A percentile compares a stretch with the other conserved stretches of the same genome.
These are phyloP conservation scores for Darevskia nairensis DNA, from an alignment of 2,797 vertebrate genomes.

Conservation along the genomic window DNA sequence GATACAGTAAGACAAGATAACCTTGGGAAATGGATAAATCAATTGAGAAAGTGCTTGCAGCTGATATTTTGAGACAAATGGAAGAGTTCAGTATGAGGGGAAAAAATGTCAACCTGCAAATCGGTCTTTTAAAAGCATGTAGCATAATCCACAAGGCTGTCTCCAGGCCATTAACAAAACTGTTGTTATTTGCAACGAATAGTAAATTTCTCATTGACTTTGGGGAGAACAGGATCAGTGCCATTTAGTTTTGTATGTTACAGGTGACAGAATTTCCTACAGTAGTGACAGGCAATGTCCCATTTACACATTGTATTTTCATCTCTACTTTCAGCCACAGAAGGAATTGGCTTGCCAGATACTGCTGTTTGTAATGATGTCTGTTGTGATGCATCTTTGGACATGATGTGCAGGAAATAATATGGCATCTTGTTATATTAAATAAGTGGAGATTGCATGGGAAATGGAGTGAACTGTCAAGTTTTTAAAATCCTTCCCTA, in stretches of 20 bases:
- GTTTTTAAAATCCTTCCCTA: neutral
- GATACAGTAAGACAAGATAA: neutral
- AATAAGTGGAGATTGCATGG: neutral
- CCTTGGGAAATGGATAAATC: constrained; percentile 27
- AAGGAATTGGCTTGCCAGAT: neutral
- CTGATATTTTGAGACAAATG: constrained; percentile 3
- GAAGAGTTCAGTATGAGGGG: neutral
- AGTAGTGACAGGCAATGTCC: neutral
- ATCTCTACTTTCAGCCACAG: neutral
- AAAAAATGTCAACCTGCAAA: neutral
- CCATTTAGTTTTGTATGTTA: neutral
- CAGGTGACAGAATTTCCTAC: neutral
- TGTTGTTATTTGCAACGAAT: neutral
- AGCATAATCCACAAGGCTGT: neutral
- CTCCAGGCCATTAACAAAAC: neutral
- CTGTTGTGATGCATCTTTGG: neutral
- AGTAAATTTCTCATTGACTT: neutral
- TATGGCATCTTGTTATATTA: neutral
- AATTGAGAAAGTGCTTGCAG: constrained; percentile 6
- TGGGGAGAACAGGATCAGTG: neutral
- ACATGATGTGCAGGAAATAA: neutral
- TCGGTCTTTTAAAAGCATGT: neutral
- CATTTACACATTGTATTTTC: neutral
- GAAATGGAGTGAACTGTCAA: neutral
- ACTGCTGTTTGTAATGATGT: neutral